These are phyloP conservation scores for Deroplatys truncata DNA, from an alignment of 2,888 invertebrate genomes.

Conservation along the genomic window DNA sequence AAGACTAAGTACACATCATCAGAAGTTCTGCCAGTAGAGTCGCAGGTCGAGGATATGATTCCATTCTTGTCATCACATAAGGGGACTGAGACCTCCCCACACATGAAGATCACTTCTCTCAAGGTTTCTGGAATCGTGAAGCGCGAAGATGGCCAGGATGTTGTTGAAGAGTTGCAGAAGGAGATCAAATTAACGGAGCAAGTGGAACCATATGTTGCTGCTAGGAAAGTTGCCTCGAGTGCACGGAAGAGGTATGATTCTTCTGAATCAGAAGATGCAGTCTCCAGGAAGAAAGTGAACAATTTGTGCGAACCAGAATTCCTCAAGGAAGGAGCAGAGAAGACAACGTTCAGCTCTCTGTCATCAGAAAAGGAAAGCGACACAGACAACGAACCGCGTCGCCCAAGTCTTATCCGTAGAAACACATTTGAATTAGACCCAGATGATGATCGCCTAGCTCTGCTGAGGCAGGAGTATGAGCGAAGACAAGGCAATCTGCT, in stretches of 20 bases:
- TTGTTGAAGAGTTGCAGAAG: constrained; percentile 39
- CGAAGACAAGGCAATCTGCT: constrained; percentile 55
- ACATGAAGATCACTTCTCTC: neutral
- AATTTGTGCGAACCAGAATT: neutral
- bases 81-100: neutral
- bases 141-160: constrained; percentile 36
- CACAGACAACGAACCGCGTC: neutral
- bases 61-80: constrained; percentile 27
- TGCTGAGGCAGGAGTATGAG: constrained; percentile 53
- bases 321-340: neutral
- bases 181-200: constrained; percentile 41
- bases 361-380: neutral
- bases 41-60: constrained; percentile 1
- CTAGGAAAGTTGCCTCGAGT: neutral
- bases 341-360: neutral
- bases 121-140: neutral
- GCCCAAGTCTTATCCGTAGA: constrained; percentile 40
- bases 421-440: constrained; percentile 49
- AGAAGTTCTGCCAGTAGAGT: neutral
- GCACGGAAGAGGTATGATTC: constrained; percentile 33
- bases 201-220: constrained; percentile 35
- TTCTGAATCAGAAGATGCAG: neutral
- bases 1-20: neutral
- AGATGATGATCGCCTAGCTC: constrained; percentile 43
- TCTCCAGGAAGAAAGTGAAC: neutral